Evolutionary conservation across 1,140 invertebrate genomes (phyloP).

Genomic region (Choristoneura fumiferana): DNA sequence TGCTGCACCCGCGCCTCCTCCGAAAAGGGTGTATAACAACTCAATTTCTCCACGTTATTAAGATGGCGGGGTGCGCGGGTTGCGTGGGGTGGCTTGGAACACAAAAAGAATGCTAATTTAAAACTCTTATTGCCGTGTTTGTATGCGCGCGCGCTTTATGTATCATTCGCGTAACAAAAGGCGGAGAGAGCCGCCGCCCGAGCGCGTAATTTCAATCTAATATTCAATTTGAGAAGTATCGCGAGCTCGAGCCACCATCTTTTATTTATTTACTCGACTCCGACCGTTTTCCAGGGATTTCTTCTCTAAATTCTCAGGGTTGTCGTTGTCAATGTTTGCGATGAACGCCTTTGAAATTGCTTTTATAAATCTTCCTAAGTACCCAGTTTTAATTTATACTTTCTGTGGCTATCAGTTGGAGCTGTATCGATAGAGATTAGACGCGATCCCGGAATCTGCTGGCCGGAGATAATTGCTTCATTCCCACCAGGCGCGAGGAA

Average conservation of each 20-base stretch:
- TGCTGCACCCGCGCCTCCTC: conserved; percentile 69
- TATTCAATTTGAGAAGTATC: conserved; percentile 74
- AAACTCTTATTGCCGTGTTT: conserved; percentile 74
- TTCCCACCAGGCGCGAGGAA: conserved; percentile 45
- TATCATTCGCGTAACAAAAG: conserved; percentile 71
- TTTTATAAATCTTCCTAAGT: conserved; percentile 9
- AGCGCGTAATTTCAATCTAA: conserved; percentile 75
- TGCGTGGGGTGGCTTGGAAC: conserved; percentile 56
- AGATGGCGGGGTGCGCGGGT: conserved; percentile 59
- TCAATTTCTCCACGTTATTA: conserved; percentile 76
- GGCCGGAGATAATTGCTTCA: conserved; percentile 44
- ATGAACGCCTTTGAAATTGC: conserved; percentile 15
- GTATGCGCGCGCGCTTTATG: conserved; percentile 71
- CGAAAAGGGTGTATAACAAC: conserved; percentile 73
- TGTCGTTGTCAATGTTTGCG: conserved; percentile 17
- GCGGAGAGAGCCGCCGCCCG: conserved; percentile 56
- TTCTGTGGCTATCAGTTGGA: conserved; percentile 4
- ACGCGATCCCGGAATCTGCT: conserved; percentile 37
- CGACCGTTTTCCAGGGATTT: conserved; percentile 52
- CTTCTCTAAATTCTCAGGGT: conserved; percentile 25
- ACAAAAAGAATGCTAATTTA: conserved; percentile 78
- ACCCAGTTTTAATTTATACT: conserved; percentile 7
- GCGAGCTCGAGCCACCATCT: conserved; percentile 52
- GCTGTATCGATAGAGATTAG: conserved; percentile 7
- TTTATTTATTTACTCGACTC: conserved; percentile 63